Conservation (phyloP, 2,113 vertebrate species). For the Gallinago media region DNA sequence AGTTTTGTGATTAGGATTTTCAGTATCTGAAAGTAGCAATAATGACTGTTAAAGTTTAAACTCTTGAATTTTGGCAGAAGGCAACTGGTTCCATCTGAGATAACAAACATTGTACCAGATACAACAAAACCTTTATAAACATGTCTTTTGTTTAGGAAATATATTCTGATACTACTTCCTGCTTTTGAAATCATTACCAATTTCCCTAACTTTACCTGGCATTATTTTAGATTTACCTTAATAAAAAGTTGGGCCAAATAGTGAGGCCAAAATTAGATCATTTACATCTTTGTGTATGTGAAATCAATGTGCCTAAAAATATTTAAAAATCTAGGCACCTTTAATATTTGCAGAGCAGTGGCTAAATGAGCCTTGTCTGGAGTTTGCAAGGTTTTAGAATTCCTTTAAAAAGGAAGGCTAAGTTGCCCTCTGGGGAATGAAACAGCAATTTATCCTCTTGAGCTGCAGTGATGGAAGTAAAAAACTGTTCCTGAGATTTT, state of each 20-base stretch:
- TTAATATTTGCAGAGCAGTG: neutral
- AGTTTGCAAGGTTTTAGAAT: neutral
- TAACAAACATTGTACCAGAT: neutral
- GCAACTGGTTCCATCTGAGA: neutral
- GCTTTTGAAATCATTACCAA: neutral
- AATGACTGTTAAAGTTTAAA: neutral
- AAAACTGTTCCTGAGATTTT: neutral
- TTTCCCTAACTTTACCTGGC: neutral
- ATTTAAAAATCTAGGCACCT: neutral
- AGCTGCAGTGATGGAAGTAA: neutral
- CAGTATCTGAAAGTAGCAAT: neutral
- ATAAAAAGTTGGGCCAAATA: neutral
- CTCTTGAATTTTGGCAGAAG: neutral
- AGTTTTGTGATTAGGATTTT: neutral
- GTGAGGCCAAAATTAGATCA: neutral
- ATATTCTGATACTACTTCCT: neutral
- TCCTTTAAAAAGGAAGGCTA: neutral
- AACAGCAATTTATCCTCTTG: neutral
- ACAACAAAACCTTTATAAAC: neutral
- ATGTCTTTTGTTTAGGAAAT: neutral
- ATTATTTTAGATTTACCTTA: neutral
- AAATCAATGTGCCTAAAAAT: neutral
- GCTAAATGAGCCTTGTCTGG: neutral
- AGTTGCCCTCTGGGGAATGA: neutral
- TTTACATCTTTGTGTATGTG: neutral